phyloP scores from a whole-genome alignment of 1,140 invertebrate genomes.

The Triops longicaudatus region DNA sequence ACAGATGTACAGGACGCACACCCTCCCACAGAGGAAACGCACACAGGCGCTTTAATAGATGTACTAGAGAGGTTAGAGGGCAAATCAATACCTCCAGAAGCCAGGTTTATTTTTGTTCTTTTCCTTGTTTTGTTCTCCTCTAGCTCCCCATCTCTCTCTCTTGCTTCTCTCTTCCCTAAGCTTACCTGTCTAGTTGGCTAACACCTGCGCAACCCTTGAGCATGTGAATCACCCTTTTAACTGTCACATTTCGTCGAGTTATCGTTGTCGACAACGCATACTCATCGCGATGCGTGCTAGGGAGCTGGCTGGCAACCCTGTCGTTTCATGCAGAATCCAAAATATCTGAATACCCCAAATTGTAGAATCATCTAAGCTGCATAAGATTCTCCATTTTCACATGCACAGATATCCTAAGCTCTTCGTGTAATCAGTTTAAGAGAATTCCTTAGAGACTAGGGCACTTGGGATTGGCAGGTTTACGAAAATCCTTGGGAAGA shows the following conservation, averaged over 20 bases:
- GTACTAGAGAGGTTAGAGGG: conserved; percentile 1
- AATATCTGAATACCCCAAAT: no score
- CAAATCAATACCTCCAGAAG: conserved; percentile 1
- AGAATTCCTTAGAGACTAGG: no score
- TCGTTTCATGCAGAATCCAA: no score
- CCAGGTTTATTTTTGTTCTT: neutral
- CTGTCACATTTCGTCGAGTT: neutral
- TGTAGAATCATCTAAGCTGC: no score
- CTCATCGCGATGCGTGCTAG: neutral
- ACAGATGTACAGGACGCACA: no score
- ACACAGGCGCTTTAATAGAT: neutral
- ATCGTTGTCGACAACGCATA: neutral
- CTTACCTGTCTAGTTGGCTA: neutral
- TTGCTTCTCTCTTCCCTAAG: neutral
- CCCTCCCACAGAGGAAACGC: neutral
- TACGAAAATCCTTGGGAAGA: no score
- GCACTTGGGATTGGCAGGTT: no score
- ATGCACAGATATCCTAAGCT: no score
- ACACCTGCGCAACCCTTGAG: neutral
- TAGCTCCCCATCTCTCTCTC: neutral
- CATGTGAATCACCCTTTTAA: neutral
- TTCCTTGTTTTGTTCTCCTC: neutral
- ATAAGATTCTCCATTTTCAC: no score
- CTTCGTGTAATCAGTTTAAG: no score
- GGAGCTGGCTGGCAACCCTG: neutral